Evolutionary conservation across 2,888 invertebrate genomes (phyloP), one percentile per base, ranked within the genome.

Genomic region (Crematogaster levior): DNA sequence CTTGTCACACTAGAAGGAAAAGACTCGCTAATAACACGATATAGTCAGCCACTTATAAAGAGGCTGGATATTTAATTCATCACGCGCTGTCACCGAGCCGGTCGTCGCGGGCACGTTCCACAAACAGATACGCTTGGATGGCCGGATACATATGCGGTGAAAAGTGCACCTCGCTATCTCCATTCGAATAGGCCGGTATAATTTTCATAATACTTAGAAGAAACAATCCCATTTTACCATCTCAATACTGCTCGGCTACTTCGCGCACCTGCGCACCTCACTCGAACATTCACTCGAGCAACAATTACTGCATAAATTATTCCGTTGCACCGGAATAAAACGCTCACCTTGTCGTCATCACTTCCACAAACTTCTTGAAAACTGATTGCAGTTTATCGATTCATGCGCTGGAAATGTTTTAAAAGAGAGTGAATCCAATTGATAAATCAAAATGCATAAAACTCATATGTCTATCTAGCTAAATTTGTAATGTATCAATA

Each of bases 41-140:
- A 46, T 46, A 46, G 18, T 18, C 6, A 46, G 18, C 6, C 6
- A 63, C 74, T 81, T 81, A 18, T 74, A 81, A 58, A 74, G 61
- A 53, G 51, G 18, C 61, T 53, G 74, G 74, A 81, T 81, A 81
- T 81, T 81, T 81, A 81, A 81, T 81, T 81, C 53, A 81, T 63
- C 81, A 74, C 81, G 81, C 30, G 27, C 74, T 9, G 74, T 30
- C 43, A 60, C 30, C 30, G 58, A 48, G 40, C 61, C 30, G 51
- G 12, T 10, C 30, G 58, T 18, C 34, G 18, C 65, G 15, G 40
- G 40, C 77, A 74, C 74, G 60, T 74, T 74, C 61, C 81, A 61
- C 74, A 81, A 81, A 81, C 74, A 72, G 34, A 53, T 63, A 82
- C 58, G 56, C 43, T 37, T 27, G 40, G 24, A 65, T 43, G 30